Evolutionary conservation across 2,888 invertebrate species (phyloP).

Genomic region (Clunio marinus): DNA sequence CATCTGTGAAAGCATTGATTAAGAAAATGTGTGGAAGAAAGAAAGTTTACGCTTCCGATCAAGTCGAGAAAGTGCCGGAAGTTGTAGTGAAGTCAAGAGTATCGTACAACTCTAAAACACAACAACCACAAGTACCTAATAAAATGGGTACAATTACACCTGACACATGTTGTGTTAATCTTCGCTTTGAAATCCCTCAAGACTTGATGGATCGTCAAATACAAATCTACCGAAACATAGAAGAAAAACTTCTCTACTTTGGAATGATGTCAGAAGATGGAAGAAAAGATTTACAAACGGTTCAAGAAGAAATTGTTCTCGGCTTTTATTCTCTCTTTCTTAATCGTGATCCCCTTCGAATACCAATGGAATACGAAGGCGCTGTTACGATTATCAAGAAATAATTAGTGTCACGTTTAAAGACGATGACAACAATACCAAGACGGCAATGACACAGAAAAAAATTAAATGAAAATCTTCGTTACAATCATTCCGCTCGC

Average conservation of each 20-base stretch:
- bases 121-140: background rate
- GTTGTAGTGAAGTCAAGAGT: constrained; percentile 19
- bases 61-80: constrained; percentile 27
- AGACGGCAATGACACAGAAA: constrained; percentile 1
- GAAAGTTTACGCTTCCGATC: constrained; percentile 5
- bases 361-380: constrained; percentile 23
- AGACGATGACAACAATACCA: too few species aligned
- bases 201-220: constrained; percentile 30
- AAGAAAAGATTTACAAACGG: constrained; percentile 28
- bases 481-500: background rate
- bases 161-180: constrained; percentile 1
- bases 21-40: constrained; percentile 34
- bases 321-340: constrained; percentile 25
- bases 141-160: constrained; percentile 27
- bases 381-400: constrained; percentile 22
- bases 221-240: constrained; percentile 26
- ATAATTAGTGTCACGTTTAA: background rate
- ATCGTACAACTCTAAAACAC: constrained; percentile 25
- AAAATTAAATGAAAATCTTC: too few species aligned
- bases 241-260: constrained; percentile 33
- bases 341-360: constrained; percentile 30
- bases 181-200: constrained; percentile 29
- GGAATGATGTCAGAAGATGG: constrained; percentile 34
- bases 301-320: constrained; percentile 33
- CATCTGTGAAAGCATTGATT: too few species aligned